A percentile compares a stretch with the other conserved stretches of the same genome.
phyloP scores from a whole-genome alignment of 2,797 vertebrate genomes.

The Sebastes nivosus region DNA sequence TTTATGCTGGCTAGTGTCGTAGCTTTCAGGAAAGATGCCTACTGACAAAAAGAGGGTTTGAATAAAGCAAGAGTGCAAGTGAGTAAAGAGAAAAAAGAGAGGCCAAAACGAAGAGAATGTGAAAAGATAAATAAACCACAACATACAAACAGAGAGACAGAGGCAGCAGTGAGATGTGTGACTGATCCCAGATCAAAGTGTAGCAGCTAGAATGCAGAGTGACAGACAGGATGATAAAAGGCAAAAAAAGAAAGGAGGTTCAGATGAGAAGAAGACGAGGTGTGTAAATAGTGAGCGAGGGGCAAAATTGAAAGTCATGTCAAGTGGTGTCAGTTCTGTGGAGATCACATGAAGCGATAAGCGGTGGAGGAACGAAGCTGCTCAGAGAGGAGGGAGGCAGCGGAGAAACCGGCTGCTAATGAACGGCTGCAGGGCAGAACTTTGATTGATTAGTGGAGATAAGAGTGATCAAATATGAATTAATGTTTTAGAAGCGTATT shows the following conservation, averaged over 20 bases:
- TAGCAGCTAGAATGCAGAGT: slow-evolving; percentile 4
- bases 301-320: slow-evolving; percentile 28
- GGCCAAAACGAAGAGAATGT: background rate
- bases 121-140: slow-evolving; percentile 4
- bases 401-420: slow-evolving; percentile 2
- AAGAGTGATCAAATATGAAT: background rate
- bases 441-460: background rate
- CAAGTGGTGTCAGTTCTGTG: slow-evolving; percentile 26
- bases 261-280: slow-evolving; percentile 1
- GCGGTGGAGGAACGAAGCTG: slow-evolving; percentile 2
- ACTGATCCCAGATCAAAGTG: slow-evolving; percentile 8
- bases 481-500: background rate
- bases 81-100: background rate
- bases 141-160: background rate
- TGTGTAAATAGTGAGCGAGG: background rate
- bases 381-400: background rate
- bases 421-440: slow-evolving; percentile 14
- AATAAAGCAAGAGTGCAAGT: background rate
- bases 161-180: background rate
- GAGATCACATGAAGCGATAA: slow-evolving; percentile 26
- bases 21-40: background rate
- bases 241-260: slow-evolving; percentile 7
- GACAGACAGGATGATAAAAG: slow-evolving; percentile 15
- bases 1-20: background rate
- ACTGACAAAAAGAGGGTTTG: background rate